phyloP scores from a whole-genome alignment of 2,797 vertebrate genomes.

The Cetoscarus ocellatus region DNA sequence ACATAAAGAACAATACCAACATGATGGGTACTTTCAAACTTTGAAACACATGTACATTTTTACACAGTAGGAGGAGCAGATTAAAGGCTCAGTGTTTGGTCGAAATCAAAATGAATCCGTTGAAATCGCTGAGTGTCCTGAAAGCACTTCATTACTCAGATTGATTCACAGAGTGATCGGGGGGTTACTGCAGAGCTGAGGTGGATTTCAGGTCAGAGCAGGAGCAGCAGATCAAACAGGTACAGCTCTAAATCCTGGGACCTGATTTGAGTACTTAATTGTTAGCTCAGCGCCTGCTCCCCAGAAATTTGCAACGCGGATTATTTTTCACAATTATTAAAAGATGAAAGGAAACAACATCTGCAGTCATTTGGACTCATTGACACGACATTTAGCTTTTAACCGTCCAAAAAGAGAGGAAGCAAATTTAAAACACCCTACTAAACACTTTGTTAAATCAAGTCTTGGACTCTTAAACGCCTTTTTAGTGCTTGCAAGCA shows the following conservation, averaged over 20 bases:
- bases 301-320: not conserved
- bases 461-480: no score
- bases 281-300: not conserved
- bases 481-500: no score
- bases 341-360: no score
- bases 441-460: no score
- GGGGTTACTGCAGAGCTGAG: slow-evolving; percentile 18
- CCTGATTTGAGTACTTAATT: not conserved
- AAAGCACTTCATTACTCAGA: slow-evolving; percentile 6
- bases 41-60: no score
- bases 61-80: not conserved
- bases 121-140: slow-evolving; percentile 29
- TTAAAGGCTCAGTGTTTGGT: not conserved
- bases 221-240: slow-evolving; percentile 3
- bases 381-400: no score
- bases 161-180: slow-evolving; percentile 21
- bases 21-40: no score
- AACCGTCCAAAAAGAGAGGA: no score
- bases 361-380: no score
- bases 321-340: no score
- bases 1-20: no score
- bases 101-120: slow-evolving; percentile 7
- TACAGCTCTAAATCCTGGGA: slow-evolving; percentile 16
- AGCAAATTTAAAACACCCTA: no score
- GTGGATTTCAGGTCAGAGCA: slow-evolving; percentile 50